A percentile compares a stretch with the other conserved stretches of the same genome.
Conservation (phyloP, 2,113 vertebrate genomes). For the Petroica traversi region DNA sequence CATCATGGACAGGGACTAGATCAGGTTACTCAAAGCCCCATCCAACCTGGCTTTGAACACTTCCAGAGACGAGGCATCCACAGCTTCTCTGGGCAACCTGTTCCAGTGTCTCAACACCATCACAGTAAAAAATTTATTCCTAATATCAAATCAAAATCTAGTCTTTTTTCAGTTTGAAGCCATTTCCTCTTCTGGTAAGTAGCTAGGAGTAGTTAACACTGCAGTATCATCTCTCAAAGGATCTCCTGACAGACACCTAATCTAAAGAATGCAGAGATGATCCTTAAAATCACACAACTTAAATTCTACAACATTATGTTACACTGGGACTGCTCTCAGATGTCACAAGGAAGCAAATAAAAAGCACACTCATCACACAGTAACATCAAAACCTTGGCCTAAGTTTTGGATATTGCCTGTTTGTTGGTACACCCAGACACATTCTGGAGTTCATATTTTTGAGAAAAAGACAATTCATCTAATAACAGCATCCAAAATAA, state of each 20-base stretch:
- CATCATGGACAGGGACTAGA: not conserved
- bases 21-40: not conserved
- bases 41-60: not conserved
- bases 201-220: not conserved
- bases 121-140: not conserved
- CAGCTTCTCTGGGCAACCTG: not conserved
- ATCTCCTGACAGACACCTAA: not conserved
- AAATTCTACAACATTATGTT: not conserved
- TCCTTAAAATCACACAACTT: not conserved
- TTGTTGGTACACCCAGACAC: not conserved
- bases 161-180: not conserved
- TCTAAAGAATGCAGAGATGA: not conserved
- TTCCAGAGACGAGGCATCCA: not conserved
- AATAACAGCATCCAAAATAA: not conserved
- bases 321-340: fast-evolving
- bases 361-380: not conserved
- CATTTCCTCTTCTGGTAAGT: not conserved
- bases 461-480: not conserved
- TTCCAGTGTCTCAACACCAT: not conserved
- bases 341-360: not conserved
- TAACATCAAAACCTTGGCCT: not conserved
- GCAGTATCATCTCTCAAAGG: not conserved
- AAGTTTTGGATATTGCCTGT: not conserved
- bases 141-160: not conserved
- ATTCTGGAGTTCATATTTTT: not conserved